Evolutionary conservation across 2,888 invertebrate species (phyloP), one percentile per base, ranked within the genome.

Genomic region (Aethes cnicana): DNA sequence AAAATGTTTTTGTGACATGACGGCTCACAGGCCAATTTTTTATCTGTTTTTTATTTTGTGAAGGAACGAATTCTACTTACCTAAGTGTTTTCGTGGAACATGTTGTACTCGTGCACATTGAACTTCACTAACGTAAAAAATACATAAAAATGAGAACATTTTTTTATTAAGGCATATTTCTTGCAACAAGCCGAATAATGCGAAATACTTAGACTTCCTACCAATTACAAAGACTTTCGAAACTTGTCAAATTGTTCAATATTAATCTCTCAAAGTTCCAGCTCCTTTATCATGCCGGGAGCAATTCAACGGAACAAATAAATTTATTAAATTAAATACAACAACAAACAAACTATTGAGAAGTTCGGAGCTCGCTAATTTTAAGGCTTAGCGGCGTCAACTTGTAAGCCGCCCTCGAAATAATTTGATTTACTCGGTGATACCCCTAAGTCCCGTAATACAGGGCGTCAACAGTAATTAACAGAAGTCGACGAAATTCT

Each of bases 221-320:
- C 9, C 33, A 14, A 43, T 28, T 21, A 17, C 43, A 36, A 42
- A 36, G 36, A 56, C 47, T 66, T 65, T 47, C 26, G 54, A 48
- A 41, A 62, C 66, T 61, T 62, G 61, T 58, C 36, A 47, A 69
- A 64, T 63, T 68, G 65, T 67, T 66, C 63, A 60, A 63, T n/a
- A n/a, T n/a, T n/a, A n/a, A n/a, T n/a, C n/a, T n/a, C n/a, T 55
- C 53, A 46, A 61, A 65, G 59, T 68, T 66, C 50, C 54, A 56
- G 33, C 33, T 63, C 63, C 58, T 69, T 72, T 66, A 64, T 47
- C 20, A 28, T 8, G 28, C 36, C 28, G 6, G 55, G 42, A 56
- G 58, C 54, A 49, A 37, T 53, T 55, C 36, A 33, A 55, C 55
- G 55, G 55, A 6, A 12, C 21, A 53, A 53, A 58, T 55, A 54